These are phyloP conservation scores for Drosophila dunni DNA, from an alignment of 1,140 invertebrate species.

Conservation along the genomic window DNA sequence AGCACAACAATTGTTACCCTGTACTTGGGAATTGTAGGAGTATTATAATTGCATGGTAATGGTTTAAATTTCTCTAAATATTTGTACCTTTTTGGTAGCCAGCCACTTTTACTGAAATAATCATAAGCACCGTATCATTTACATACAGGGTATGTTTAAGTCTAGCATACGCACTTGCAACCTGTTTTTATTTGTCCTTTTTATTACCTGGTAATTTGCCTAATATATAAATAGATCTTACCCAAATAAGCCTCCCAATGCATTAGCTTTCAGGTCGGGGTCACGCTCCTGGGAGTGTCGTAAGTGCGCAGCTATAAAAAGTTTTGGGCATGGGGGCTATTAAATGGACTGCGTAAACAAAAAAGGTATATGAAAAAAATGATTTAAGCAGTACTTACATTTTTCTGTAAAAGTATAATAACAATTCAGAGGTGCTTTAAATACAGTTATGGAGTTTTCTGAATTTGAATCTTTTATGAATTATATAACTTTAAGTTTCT, in stretches of 20 bases:
- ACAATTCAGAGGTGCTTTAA: neutral
- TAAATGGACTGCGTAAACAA: neutral
- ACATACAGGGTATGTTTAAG: neutral
- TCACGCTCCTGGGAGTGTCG: conserved; percentile 3
- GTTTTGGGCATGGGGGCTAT: neutral
- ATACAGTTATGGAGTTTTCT: neutral
- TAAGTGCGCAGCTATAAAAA: neutral
- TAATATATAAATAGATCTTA: conserved; percentile 70
- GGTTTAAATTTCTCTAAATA: no score
- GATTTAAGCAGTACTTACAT: no score
- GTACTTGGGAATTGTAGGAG: no score
- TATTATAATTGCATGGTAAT: neutral
- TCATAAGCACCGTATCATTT: no score
- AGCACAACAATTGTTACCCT: conserved; percentile 64
- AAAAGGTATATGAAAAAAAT: neutral
- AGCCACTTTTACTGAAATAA: no score
- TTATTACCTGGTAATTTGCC: conserved; percentile 80
- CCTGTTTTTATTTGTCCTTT: conserved; percentile 8
- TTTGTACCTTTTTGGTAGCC: no score
- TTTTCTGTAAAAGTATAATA: no score
- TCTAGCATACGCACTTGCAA: neutral
- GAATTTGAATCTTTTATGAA: neutral
- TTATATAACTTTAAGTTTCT: no score
- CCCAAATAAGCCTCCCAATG: conserved; percentile 50
- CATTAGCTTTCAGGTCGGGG: conserved; percentile 47